Base-by-base conservation (phyloP, 2,888 invertebrate genomes). In the Tricholauxania praeusta region DNA sequence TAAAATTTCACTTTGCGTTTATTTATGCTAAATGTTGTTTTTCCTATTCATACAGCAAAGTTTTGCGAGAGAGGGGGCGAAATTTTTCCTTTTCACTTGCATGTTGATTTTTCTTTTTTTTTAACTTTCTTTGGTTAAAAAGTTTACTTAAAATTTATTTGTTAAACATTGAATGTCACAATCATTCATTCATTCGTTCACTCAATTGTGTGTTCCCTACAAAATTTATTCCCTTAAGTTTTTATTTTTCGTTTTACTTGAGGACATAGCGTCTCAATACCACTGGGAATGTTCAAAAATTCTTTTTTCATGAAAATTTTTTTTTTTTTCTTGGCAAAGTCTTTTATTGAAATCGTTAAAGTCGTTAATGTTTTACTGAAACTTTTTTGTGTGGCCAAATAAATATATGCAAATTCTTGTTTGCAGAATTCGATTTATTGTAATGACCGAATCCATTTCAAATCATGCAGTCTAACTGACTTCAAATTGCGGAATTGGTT, bases 191-290 rank as follows among this genome's bases (percentile, higher is more conserved):
- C 72, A 49, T 49, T 60, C 47, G 55, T 64, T 65, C 68, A 73
- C 60, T 67, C 71, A 68, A 57, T 47, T 22, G 57, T 12, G 39
- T 55, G 48, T 39, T 47, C 17, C 12, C 57, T 57, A 22, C 17
- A 57, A 57, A 28, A 57, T 14, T 12, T 10, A 57, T 57, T 32
- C 47, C 32, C 19, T 39, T 10, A 39, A 39, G 17, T 48, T 55
- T 55, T 39, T 8, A 22, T 71, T 53, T 17, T 63, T 74, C 73
- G 76, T 71, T 75, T 79, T 74, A 78, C 70, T 59, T 72, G 47
- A 73, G 80, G 79, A 81, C 78, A 76, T 39, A 10, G 17, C n/a
- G 1, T 1, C 62, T 52, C 53, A 51, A 48, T 55, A 55, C 64
- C 65, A 57, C 57, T 71, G 71, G 59, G 65, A 62, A 53, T 53